Conservation (phyloP, 2,113 vertebrate genomes). For the Gallinago undulata region DNA sequence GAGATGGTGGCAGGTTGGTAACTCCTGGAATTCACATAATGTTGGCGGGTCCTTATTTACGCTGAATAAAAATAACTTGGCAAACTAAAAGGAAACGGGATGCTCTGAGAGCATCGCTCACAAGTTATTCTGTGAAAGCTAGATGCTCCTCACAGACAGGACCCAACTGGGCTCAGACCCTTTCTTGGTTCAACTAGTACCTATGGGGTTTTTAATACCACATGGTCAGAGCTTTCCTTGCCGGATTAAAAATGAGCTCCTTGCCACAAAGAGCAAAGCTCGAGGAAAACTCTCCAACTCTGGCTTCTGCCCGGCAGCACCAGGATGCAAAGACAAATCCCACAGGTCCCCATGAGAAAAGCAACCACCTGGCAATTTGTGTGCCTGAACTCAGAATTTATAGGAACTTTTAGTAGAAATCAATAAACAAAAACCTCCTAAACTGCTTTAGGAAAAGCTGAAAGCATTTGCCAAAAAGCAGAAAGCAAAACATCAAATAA, state of each 20-base stretch:
- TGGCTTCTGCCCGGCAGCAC: not conserved
- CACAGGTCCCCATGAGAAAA: fast-evolving
- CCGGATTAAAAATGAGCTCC: not conserved
- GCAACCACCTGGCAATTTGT: fast-evolving
- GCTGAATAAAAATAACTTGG: not conserved
- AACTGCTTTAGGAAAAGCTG: not conserved
- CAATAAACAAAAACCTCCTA: not conserved
- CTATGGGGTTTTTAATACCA: fast-evolving
- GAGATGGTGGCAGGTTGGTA: not conserved
- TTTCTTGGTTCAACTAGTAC: not conserved
- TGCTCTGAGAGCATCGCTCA: not conserved
- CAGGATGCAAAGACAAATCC: not conserved
- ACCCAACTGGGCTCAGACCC: not conserved
- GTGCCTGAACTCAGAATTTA: not conserved
- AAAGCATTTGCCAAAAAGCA: not conserved
- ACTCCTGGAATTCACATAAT: not conserved
- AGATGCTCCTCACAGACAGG: not conserved
- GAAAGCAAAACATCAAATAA: not conserved
- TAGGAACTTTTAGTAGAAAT: not conserved
- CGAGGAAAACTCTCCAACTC: not conserved
- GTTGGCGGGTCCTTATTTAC: not conserved
- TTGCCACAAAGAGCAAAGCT: not conserved
- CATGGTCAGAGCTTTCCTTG: not conserved
- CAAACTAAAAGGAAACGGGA: not conserved
- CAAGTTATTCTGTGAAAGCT: not conserved